Evolutionary conservation across 1,140 invertebrate genomes (phyloP).

Genomic region (Drosophila tsacasi): DNA sequence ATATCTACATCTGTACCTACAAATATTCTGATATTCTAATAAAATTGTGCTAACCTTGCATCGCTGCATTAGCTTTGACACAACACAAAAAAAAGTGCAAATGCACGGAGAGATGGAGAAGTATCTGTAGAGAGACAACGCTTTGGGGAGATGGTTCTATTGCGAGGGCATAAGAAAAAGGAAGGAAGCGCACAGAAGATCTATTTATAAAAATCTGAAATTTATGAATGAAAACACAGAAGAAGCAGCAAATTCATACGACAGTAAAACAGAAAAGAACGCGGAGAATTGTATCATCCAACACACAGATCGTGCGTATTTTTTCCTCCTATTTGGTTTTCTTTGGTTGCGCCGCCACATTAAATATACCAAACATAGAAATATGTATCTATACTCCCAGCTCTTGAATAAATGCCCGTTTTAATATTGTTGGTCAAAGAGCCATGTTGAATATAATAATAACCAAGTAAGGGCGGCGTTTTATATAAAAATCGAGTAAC

Average conservation of each 20-base stretch:
- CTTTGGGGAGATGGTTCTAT: not conserved
- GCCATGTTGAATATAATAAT: not conserved
- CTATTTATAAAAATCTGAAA: conserved; percentile 12
- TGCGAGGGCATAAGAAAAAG: conserved; percentile 11
- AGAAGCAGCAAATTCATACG: conserved; percentile 10
- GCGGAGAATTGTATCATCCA: conserved; percentile 8
- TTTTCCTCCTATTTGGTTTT: not conserved
- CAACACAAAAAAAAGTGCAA: conserved; percentile 2
- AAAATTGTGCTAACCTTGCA: conserved; percentile 7
- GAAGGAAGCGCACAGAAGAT: conserved; percentile 9
- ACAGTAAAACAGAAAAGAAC: conserved; percentile 11
- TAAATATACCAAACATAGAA: conserved; percentile 9
- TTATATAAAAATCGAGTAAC: not conserved
- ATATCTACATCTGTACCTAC: not conserved
- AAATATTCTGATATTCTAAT: conserved; percentile 9
- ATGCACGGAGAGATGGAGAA: not conserved
- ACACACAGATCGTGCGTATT: conserved; percentile 4
- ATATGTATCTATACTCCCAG: conserved; percentile 3
- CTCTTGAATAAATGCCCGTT: not conserved
- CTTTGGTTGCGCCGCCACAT: conserved; percentile 4
- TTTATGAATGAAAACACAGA: conserved; percentile 17
- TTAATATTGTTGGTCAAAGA: not conserved
- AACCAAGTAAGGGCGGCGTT: not conserved
- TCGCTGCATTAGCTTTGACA: conserved; percentile 8
- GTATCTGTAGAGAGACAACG: conserved; percentile 2